Evolutionary conservation across 2,888 invertebrate species (phyloP), one percentile per base, ranked within the genome.

Genomic region (Nomada ruficornis): DNA sequence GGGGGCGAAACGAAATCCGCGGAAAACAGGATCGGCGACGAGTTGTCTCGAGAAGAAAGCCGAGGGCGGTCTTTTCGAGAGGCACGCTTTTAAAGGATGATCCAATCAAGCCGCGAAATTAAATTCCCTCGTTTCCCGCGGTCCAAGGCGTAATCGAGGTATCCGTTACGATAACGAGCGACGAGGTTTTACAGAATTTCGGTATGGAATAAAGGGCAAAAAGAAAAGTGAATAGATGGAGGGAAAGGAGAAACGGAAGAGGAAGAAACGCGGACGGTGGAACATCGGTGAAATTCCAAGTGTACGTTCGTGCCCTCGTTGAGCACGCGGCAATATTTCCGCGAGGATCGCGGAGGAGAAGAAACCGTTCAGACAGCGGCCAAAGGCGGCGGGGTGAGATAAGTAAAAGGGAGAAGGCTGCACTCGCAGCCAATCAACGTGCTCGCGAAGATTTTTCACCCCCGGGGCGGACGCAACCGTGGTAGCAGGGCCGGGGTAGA

Each of bases 381-480:
- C 23, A 44, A 47, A n/a, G 52, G 52, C 68, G 65, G 13, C 42
- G 55, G 57, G 42, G 59, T 63, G 79, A 77, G 83, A 20, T 20
- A 72, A 70, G 79, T 72, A 80, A 77, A 73, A 84, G 76, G 69
- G 68, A 82, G 82, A 82, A 77, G 80, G 68, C 67, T 70, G 71
- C 54, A 77, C 85, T 81, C 86, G 68, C 64, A 67, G 84, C 86
- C 88, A 88, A 87, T 89, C 89, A 86, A 85, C 82, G 87, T 88
- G 87, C 71, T 63, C 80, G 83, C 83, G 83, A 80, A 82, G 78
- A 83, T 86, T 20, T 44, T 10, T n/a, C 60, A 18, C n/a, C 18
- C 18, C n/a, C 29, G 77, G 71, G 78, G 73, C 76, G 50, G 65
- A 75, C 75, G 72, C 69, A 42, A 36, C 57, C 71, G 42, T 71